Evolutionary conservation across 1,140 invertebrate genomes (phyloP).

Genomic region (Calliphora vicina): DNA sequence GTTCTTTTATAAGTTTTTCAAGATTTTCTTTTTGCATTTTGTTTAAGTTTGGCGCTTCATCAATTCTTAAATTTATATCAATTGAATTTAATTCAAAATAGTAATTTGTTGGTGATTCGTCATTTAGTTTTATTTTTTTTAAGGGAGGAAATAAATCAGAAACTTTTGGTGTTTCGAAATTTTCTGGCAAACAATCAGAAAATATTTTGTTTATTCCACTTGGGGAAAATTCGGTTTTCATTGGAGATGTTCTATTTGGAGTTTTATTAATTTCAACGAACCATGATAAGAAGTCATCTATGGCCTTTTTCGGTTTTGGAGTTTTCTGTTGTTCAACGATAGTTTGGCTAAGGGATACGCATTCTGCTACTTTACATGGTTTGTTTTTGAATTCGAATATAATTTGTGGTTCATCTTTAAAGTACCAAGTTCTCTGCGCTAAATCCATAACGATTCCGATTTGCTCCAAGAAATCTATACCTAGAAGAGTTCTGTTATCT

Average conservation of each 20-base stretch:
- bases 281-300: not conserved
- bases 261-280: too few relatives aligned
- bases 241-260: not conserved
- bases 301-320: not conserved
- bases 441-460: not conserved
- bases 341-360: not conserved
- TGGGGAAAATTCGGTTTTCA: not conserved
- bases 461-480: conserved; percentile 31
- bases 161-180: not conserved
- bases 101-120: not conserved
- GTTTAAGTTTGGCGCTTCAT: not conserved
- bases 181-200: not conserved
- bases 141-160: not conserved
- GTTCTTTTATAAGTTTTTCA: too few relatives aligned
- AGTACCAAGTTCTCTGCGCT: conserved; percentile 26
- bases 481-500: conserved; percentile 31
- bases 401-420: conserved; percentile 15
- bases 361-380: not conserved
- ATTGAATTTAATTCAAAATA: not conserved
- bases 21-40: not conserved
- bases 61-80: not conserved
- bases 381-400: not conserved
- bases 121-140: not conserved
- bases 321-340: not conserved
- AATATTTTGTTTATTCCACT: not conserved